Evolutionary conservation across 64 coral and sea anemone genomes (phyloP), one percentile per base, ranked within the genome.

Genomic region (Dendrophyllia cribrosa): DNA sequence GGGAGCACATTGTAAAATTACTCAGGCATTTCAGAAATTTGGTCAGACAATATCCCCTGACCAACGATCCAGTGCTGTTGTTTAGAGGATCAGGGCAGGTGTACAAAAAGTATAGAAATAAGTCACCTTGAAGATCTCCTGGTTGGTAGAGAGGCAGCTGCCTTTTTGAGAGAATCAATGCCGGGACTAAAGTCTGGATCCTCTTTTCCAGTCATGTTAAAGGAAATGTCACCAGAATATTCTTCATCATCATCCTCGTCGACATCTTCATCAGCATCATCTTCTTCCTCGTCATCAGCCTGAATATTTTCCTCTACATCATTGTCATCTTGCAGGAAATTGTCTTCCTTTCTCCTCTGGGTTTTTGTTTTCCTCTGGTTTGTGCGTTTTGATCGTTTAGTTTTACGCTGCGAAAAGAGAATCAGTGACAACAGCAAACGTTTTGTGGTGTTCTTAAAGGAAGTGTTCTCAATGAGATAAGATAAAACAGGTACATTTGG

Each of bases 151-250:
- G 52, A 58, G 45, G 48, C 53, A 51, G 43, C 76, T 82, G 67
- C 34, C 70, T 79, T 66, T 24, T 88, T 58, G 12, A 59, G 20
- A 23, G 69, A 48, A 51, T 74, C 84, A 75, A 68, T 63, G 46
- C 50, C 66, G 66, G 89, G 89, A 87, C 87, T 88, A 45, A 88
- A 95, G 23, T 95, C 69, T 47, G 89, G 94, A 79, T 95, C 94
- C 61, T 87, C 76, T 72, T 88, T 92, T 9, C 76, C 68, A 49
- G 66, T 82, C 89, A 83, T 91, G 21, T 61, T 51, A 58, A 66
- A 78, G 3, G 72, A 43, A 19, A 95, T 58, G 22, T 64, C 25
- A 48, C 5, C 58, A 50, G 50, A 60, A 92, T 19, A 25, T n/a
- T 83, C 74, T 49, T 67, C 56, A 59, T 66, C 76, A 10, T 74